Conservation (phyloP, 1,140 invertebrate genomes). For the Temnothorax longispinosus region DNA sequence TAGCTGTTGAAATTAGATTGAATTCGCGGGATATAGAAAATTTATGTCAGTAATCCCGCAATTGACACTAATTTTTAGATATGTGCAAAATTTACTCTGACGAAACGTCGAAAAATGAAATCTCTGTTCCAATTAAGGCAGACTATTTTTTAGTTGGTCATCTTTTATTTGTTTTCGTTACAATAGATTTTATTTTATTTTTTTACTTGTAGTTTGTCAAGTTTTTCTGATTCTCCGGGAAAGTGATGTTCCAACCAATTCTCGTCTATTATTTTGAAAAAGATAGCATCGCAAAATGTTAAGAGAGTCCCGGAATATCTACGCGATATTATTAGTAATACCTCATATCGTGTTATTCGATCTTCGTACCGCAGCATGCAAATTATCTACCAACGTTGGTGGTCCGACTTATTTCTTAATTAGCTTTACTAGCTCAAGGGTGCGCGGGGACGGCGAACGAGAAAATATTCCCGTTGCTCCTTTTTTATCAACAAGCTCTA, state of each 20-base stretch:
- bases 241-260: neutral
- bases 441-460: constrained; percentile 48
- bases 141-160: neutral
- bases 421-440: constrained; percentile 65
- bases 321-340: constrained; percentile 52
- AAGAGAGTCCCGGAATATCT: neutral
- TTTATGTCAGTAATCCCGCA: neutral
- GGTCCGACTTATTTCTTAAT: constrained; percentile 76
- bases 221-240: neutral
- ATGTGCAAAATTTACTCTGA: neutral
- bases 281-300: constrained; percentile 26
- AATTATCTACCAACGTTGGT: constrained; percentile 68
- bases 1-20: neutral
- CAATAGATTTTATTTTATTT: neutral
- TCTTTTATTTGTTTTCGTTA: neutral
- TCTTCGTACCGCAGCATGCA: constrained; percentile 54
- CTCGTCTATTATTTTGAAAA: constrained; percentile 4
- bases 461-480: constrained; percentile 26
- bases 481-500: constrained; percentile 59
- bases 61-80: neutral
- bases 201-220: neutral
- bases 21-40: neutral
- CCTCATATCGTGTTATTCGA: constrained; percentile 56
- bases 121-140: neutral
- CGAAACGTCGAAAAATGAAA: neutral